Conservation (phyloP, 30 jellyfish, hydroid and myxozoan genomes). For the Cassiopea andromeda region DNA sequence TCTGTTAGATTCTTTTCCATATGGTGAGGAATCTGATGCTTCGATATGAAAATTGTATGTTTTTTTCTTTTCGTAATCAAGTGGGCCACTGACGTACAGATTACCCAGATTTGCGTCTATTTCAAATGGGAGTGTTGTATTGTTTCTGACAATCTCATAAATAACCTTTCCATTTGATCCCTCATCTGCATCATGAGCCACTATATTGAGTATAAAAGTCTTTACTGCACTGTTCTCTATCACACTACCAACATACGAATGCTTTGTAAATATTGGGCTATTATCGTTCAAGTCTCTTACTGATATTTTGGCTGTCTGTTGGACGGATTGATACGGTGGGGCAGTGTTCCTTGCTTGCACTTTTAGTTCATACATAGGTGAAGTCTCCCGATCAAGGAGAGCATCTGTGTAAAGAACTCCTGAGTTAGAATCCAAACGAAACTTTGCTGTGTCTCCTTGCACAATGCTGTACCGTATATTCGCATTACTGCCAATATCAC, state of each 20-base stretch:
- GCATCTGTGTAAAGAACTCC: slow-evolving; percentile 70
- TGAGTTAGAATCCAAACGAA: slow-evolving; percentile 58
- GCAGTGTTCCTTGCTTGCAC: slow-evolving; percentile 79
- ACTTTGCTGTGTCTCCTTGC: slow-evolving; percentile 56
- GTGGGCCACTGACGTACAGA: slow-evolving; percentile 48
- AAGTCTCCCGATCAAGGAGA: slow-evolving; percentile 80
- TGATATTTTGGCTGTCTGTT: slow-evolving; percentile 75
- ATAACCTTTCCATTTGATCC: slow-evolving; percentile 73
- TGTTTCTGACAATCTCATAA: slow-evolving; percentile 63
- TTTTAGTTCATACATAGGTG: slow-evolving; percentile 53
- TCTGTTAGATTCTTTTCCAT: slow-evolving; percentile 35
- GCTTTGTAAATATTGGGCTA: slow-evolving; percentile 71
- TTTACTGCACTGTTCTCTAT: slow-evolving; percentile 75
- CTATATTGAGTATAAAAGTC: slow-evolving; percentile 59
- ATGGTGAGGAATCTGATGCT: slow-evolving; percentile 84
- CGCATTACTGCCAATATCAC: slow-evolving; percentile 81
- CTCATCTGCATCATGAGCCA: slow-evolving; percentile 89
- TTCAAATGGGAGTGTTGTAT: slow-evolving; percentile 61
- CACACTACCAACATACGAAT: slow-evolving; percentile 50
- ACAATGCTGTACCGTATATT: slow-evolving; percentile 41
- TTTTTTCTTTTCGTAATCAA: slow-evolving; percentile 79
- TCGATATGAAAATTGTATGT: slow-evolving; percentile 70
- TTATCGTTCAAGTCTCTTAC: slow-evolving; percentile 91
- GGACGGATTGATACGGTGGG: slow-evolving; percentile 75
- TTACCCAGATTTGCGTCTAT: slow-evolving; percentile 77